A percentile compares a stretch with the other conserved stretches of the same genome.
Conservation (phyloP, 2,888 invertebrate species). For the Ligdia adustata region DNA sequence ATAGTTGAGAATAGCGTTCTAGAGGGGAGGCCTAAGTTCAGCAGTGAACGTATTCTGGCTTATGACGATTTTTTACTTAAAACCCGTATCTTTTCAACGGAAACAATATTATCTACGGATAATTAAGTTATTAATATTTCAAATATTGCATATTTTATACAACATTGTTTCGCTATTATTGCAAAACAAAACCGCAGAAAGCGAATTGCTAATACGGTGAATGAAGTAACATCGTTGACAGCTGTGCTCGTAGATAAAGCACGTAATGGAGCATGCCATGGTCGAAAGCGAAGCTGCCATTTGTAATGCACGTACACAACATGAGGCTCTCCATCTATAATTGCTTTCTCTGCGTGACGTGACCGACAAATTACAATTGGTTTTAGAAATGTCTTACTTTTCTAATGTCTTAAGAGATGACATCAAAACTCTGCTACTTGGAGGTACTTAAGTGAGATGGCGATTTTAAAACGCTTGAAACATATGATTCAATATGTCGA, state of each 20-base stretch:
- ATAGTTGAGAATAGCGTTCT: no score
- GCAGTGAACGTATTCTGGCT: no score
- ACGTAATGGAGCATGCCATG: slow-evolving; percentile 20
- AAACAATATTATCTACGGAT: no score
- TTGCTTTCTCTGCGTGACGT: slow-evolving; percentile 34
- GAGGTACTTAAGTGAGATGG: not conserved
- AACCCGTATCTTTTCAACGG: no score
- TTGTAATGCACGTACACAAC: slow-evolving; percentile 32
- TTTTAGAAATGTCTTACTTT: slow-evolving; percentile 13
- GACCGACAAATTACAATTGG: slow-evolving; percentile 29
- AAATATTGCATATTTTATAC: no score
- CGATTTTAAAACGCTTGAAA: not conserved
- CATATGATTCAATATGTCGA: no score
- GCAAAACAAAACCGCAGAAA: not conserved
- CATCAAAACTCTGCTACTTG: no score
- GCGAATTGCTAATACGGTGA: not conserved
- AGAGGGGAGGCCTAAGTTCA: no score
- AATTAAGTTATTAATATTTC: no score
- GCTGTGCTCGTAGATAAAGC: slow-evolving; percentile 6
- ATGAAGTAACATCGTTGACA: slow-evolving; percentile 11
- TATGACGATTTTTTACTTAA: no score
- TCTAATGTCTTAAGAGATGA: not conserved
- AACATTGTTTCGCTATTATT: not conserved
- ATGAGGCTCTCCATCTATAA: slow-evolving; percentile 31
- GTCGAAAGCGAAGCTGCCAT: slow-evolving; percentile 32